Evolutionary conservation across 53 echinoderm and acorn worm genomes (phyloP).

Genomic region (Pentamera pediparva): DNA sequence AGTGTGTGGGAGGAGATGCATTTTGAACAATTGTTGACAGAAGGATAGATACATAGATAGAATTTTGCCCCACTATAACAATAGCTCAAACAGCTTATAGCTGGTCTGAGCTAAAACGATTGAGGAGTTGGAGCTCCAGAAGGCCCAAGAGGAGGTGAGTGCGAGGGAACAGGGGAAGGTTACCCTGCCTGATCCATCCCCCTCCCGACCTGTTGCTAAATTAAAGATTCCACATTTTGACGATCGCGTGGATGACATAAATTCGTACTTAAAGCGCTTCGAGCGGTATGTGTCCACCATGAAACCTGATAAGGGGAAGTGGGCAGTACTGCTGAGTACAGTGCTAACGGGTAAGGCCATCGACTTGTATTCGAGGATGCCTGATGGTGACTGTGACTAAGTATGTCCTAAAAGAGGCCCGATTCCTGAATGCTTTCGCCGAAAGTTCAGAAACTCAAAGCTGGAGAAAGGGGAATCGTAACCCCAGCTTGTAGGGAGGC

Average conservation of each 20-base stretch:
- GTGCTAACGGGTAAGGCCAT: slow-evolving; percentile 53
- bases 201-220: background rate
- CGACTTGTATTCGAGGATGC: slow-evolving; percentile 39
- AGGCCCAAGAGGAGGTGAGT: no score
- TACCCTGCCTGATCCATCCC: no score
- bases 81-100: no score
- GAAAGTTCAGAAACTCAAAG: slow-evolving; percentile 47
- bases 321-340: slow-evolving; percentile 49
- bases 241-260: slow-evolving; percentile 50
- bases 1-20: no score
- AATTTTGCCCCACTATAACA: no score
- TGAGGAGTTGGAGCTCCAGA: no score
- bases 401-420: no score
- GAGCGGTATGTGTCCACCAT: slow-evolving; percentile 43
- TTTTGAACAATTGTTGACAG: no score
- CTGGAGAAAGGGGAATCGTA: slow-evolving; percentile 36
- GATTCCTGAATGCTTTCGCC: slow-evolving; percentile 53
- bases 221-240: slow-evolving; percentile 56
- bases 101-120: no score
- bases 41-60: no score
- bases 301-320: slow-evolving; percentile 36
- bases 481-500: slow-evolving; percentile 32
- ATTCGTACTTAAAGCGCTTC: slow-evolving; percentile 56
- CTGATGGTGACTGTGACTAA: slow-evolving; percentile 31
- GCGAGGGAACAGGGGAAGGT: no score